phyloP scores from a whole-genome alignment of 2,797 vertebrate genomes.

The Danionella dracula region DNA sequence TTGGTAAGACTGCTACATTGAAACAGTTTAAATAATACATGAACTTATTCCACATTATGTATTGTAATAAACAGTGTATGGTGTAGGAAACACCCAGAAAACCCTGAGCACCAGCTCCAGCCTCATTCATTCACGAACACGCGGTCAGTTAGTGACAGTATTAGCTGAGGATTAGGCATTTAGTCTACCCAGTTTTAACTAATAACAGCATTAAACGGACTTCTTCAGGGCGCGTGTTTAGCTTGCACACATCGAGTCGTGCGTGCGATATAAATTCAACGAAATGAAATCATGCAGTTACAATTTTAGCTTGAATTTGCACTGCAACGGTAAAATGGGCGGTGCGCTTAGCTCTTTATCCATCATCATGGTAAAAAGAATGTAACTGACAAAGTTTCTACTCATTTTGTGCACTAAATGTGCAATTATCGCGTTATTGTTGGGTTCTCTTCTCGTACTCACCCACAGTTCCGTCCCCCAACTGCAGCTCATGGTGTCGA shows the following conservation, averaged over 20 bases:
- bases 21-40: too few relatives aligned
- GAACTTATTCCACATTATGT: too few relatives aligned
- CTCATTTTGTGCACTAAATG: not conserved
- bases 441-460: constrained; percentile 38
- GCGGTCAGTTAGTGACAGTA: constrained; percentile 13
- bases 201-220: constrained; percentile 1
- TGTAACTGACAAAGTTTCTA: not conserved
- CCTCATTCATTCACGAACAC: constrained; percentile 23
- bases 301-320: not conserved
- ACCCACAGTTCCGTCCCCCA: constrained; percentile 77
- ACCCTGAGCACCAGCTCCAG: constrained; percentile 22
- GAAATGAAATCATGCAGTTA: not conserved
- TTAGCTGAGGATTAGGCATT: constrained; percentile 36
- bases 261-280: not conserved
- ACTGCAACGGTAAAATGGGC: constrained; percentile 26
- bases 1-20: too few relatives aligned
- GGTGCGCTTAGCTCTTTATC: constrained; percentile 4
- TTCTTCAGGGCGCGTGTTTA: not conserved
- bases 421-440: not conserved
- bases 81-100: too few relatives aligned
- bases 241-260: not conserved
- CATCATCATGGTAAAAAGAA: constrained; percentile 4
- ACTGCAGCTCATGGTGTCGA: constrained; percentile 62
- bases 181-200: constrained; percentile 5
- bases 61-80: too few relatives aligned